phyloP scores from a whole-genome alignment of 2,797 vertebrate genomes.

The Eulemur rubriventer region DNA sequence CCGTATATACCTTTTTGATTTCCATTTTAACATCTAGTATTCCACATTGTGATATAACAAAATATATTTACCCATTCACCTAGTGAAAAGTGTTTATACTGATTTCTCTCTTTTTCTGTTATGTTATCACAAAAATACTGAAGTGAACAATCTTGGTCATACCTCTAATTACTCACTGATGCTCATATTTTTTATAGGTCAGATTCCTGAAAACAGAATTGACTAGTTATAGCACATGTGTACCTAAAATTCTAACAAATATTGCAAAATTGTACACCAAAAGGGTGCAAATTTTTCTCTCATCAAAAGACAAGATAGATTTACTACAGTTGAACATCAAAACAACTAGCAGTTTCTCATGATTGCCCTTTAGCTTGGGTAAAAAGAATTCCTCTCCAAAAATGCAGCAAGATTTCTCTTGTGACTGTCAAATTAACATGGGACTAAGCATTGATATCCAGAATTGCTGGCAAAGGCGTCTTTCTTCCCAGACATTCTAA shows the following conservation, averaged over 20 bases:
- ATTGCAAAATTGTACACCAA: not conserved
- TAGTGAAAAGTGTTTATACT: not conserved
- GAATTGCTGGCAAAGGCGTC: not conserved
- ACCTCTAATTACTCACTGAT: not conserved
- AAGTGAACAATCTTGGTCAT: not conserved
- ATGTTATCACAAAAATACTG: not conserved
- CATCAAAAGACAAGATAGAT: not conserved
- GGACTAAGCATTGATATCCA: not conserved
- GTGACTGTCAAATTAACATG: not conserved
- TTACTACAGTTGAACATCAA: not conserved
- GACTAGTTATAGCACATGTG: not conserved
- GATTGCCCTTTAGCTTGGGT: not conserved
- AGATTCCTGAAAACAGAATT: not conserved
- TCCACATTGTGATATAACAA: not conserved
- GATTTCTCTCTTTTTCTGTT: not conserved
- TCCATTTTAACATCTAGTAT: not conserved
- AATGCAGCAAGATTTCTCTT: not conserved
- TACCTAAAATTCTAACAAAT: not conserved
- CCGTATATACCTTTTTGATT: not conserved
- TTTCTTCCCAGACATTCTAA: not conserved
- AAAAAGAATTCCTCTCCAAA: not conserved
- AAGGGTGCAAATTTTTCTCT: not conserved
- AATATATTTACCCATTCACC: not conserved
- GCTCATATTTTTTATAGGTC: not conserved
- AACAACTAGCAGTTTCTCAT: not conserved